phyloP scores from a whole-genome alignment of 2,113 vertebrate genomes.

The Ophthalmolycus amberensis region DNA sequence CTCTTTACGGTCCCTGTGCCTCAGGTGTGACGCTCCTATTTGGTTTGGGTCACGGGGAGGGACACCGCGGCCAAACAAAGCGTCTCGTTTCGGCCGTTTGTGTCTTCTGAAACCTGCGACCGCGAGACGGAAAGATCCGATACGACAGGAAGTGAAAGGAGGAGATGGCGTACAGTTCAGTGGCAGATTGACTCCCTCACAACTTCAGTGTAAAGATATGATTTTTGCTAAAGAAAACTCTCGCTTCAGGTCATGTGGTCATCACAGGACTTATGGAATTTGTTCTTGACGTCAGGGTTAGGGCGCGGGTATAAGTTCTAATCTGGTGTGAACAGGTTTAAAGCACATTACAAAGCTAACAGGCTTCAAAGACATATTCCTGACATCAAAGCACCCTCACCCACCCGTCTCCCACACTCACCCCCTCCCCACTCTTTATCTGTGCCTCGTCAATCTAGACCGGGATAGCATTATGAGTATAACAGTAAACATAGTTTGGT shows the following conservation, averaged over 20 bases:
- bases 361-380: constrained; percentile 76
- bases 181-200: constrained; percentile 18
- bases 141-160: constrained; percentile 32
- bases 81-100: constrained; percentile 17
- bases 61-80: constrained; percentile 27
- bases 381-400: constrained; percentile 74
- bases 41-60: constrained; percentile 47
- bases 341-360: constrained; percentile 72
- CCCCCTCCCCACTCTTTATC: neutral
- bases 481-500: constrained; percentile 3
- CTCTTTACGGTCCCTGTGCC: constrained; percentile 61
- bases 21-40: constrained; percentile 66
- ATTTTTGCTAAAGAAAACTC: neutral
- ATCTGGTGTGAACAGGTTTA: constrained; percentile 73
- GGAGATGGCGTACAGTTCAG: constrained; percentile 31
- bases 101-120: constrained; percentile 32
- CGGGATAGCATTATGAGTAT: constrained; percentile 13
- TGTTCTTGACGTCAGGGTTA: constrained; percentile 19
- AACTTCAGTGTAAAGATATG: constrained; percentile 17
- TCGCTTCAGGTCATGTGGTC: neutral
- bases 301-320: constrained; percentile 50
- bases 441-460: constrained; percentile 33
- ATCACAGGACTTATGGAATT: constrained; percentile 30
- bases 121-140: constrained; percentile 20
- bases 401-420: constrained; percentile 39